A percentile compares a stretch with the other conserved stretches of the same genome.
phyloP scores from a whole-genome alignment of 1,140 invertebrate species.

The Physella acuta region DNA sequence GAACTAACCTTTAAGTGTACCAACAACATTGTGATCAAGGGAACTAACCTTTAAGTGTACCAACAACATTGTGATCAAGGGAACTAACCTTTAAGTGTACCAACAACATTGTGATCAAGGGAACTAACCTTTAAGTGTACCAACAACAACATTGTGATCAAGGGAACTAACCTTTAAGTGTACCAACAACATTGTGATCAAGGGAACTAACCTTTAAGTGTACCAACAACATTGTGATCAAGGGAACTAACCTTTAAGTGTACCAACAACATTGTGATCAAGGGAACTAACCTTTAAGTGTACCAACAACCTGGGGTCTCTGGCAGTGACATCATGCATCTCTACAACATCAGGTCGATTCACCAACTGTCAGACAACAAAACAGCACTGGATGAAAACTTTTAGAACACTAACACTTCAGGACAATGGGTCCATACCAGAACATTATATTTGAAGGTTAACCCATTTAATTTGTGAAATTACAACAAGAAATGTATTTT shows the following conservation, averaged over 20 bases:
- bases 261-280: conserved; percentile 90
- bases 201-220: conserved; percentile 87
- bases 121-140: conserved; percentile 89
- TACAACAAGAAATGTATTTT: conserved; percentile 5
- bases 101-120: conserved; percentile 89
- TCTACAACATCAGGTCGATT: conserved; percentile 96
- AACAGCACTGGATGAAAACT: not conserved
- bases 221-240: conserved; percentile 90
- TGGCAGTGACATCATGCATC: conserved; percentile 99
- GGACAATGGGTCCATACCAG: no score
- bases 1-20: conserved; percentile 89
- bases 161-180: conserved; percentile 87
- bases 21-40: conserved; percentile 89
- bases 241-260: conserved; percentile 87
- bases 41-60: conserved; percentile 89
- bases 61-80: conserved; percentile 89
- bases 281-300: conserved; percentile 87
- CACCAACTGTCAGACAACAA: conserved; percentile 59
- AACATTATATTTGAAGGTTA: no score
- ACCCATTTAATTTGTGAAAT: not conserved
- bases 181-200: conserved; percentile 90
- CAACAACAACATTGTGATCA: no score
- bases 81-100: conserved; percentile 89
- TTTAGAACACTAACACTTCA: no score
- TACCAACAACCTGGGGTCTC: conserved; percentile 93